Conservation (phyloP, 2,888 invertebrate genomes). For the Acronicta psi region DNA sequence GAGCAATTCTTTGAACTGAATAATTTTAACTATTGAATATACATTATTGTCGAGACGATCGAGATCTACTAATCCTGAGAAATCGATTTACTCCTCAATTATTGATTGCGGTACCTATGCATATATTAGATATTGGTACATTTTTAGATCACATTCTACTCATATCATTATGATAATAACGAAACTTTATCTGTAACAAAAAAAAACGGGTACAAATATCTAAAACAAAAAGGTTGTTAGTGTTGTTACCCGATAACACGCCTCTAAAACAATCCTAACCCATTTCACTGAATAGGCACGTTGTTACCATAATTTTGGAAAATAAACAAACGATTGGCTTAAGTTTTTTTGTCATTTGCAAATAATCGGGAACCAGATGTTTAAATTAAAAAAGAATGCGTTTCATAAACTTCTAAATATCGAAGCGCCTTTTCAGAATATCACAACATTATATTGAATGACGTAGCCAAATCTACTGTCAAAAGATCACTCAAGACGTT, state of each 20-base stretch:
- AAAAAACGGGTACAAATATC: not conserved
- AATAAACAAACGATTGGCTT: slow-evolving; percentile 27
- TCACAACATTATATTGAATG: not conserved
- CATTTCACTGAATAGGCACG: slow-evolving; percentile 25
- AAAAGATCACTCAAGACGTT: no score
- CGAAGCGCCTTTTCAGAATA: no score
- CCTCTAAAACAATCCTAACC: slow-evolving; percentile 21
- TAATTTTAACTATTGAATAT: slow-evolving; percentile 1
- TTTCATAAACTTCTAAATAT: not conserved
- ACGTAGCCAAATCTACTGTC: no score
- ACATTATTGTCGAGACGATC: no score
- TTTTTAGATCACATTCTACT: no score
- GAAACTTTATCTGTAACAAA: no score
- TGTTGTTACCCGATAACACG: slow-evolving; percentile 3
- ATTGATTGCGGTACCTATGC: no score
- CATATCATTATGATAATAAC: no score
- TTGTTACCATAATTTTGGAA: slow-evolving; percentile 27
- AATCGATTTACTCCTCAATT: no score
- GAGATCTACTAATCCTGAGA: no score
- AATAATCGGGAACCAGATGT: slow-evolving; percentile 16
- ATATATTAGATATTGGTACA: no score
- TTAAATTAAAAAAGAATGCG: slow-evolving; percentile 11
- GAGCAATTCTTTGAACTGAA: not conserved
- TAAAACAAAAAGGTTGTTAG: not conserved
- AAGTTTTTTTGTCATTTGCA: slow-evolving; percentile 38